A percentile compares a stretch with the other conserved stretches of the same genome.
These are phyloP conservation scores for Aurelia sp. DNA, from an alignment of 30 jellyfish, hydroid and myxozoan species.

Conservation along the genomic window DNA sequence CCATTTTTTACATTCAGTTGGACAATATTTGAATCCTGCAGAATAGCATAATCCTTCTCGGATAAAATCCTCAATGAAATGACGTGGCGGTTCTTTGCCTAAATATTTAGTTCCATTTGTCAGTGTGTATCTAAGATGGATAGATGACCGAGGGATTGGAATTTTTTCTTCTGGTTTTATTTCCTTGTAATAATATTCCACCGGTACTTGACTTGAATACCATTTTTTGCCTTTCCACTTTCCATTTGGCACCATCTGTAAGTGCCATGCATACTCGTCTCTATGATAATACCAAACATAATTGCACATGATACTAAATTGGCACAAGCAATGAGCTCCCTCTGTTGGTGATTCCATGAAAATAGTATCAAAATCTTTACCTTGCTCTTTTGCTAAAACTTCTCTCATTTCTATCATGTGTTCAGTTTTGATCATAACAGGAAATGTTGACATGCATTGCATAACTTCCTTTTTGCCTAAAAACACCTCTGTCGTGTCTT, in stretches of 20 bases:
- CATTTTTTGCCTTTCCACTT: constrained; percentile 22
- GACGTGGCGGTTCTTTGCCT: constrained; percentile 49
- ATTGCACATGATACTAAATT: constrained; percentile 67
- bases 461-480: constrained; percentile 46
- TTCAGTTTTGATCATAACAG: constrained; percentile 56
- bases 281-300: constrained; percentile 73
- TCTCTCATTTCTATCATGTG: constrained; percentile 62
- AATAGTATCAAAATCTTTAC: constrained; percentile 46
- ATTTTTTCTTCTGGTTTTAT: constrained; percentile 3
- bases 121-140: constrained; percentile 43
- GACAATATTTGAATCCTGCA: constrained; percentile 64
- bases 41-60: constrained; percentile 75
- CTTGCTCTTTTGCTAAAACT: constrained; percentile 36
- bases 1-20: constrained; percentile 46
- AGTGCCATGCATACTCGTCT: constrained; percentile 69
- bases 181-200: constrained; percentile 32
- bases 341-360: constrained; percentile 21
- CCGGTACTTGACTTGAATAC: constrained; percentile 33
- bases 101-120: constrained; percentile 18
- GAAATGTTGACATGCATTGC: constrained; percentile 77
- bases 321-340: constrained; percentile 46
- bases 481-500: constrained; percentile 26
- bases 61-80: constrained; percentile 41
- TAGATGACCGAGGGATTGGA: constrained; percentile 58
- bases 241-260: constrained; percentile 64